Base-by-base conservation (phyloP, 2,113 vertebrate genomes). In the Egretta garzetta region DNA sequence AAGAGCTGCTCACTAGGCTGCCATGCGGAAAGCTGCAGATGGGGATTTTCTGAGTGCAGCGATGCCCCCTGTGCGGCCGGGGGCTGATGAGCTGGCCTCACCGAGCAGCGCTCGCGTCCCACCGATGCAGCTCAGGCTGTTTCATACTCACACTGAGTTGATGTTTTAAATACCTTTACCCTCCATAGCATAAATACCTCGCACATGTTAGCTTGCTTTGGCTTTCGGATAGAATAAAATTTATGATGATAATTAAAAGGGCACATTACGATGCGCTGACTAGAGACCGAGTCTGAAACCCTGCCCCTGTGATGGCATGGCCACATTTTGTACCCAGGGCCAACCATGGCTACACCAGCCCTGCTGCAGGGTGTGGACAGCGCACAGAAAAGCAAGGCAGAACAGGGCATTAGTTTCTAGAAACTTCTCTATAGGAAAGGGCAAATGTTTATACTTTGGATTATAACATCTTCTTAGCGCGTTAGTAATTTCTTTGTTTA, bases 251-350 rank as follows among this genome's bases (percentile, higher is more conserved):
- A 9, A n/a, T 56, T 58, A 18, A 28, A 45, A 63, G 49, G 4
- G 24, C 27, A 15, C 27, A 5, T 58, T 22, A 75, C 1, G 4
- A 20, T 0, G 2, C 1, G 0, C 12, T 47, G 56, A 26, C 23
- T 26, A 28, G n/a, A 67, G 30, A 32, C 8, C 0, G 5, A 41
- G 22, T 37, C 56, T 68, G 33, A 52, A 63, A 32, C 27, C 18
- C 49, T 52, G 35, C 7, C 21, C 28, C 35, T 30, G 35, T 2
- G 6, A 21, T 19, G 33, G 37, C 43, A 52, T 1, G 3, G 43
- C 37, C 58, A 5, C 2, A 8, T 41, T 62, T 30, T 6, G 7
- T 18, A 49, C 7, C 49, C 49, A 45, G 23, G 33, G 32, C 16
- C 50, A 59, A 15, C 18, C 64, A 23, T 4, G 3, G 71, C 72